Conservation (phyloP, 1,140 invertebrate genomes). For the Globodera rostochiensis region DNA sequence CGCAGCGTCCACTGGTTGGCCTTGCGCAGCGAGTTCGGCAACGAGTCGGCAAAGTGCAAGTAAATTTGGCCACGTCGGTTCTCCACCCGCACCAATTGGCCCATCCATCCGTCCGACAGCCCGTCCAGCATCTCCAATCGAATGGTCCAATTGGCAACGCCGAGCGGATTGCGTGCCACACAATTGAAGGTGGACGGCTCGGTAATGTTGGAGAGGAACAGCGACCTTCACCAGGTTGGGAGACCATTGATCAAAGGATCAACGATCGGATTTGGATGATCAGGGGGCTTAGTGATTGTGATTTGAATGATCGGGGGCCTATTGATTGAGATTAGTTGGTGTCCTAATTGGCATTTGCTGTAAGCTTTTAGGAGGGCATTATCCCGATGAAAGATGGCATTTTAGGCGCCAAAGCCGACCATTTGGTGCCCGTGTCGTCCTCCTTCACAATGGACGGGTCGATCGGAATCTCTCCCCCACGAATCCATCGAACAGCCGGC, state of each 20-base stretch:
- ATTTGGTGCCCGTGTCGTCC: conserved; percentile 31
- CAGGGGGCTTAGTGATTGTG: too few relatives aligned
- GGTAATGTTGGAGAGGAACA: conserved; percentile 59
- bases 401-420: neutral
- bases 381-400: too few relatives aligned
- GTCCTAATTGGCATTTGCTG: too few relatives aligned
- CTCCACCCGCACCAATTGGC: conserved; percentile 56
- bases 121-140: conserved; percentile 55
- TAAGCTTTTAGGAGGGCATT: too few relatives aligned
- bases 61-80: conserved; percentile 52
- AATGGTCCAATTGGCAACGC: conserved; percentile 65
- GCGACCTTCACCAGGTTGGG: conserved; percentile 45
- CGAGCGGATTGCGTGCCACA: conserved; percentile 63
- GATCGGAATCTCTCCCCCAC: conserved; percentile 59
- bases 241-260: neutral
- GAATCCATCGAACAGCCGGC: conserved; percentile 63
- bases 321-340: too few relatives aligned
- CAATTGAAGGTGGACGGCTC: conserved; percentile 63
- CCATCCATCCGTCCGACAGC: conserved; percentile 51
- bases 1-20: conserved; percentile 57
- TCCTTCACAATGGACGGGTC: conserved; percentile 59
- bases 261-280: neutral
- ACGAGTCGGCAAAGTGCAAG: conserved; percentile 55
- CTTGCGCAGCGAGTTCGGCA: conserved; percentile 57
- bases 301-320: too few relatives aligned